Evolutionary conservation across 2,888 invertebrate genomes (phyloP).

Genomic region (Phragmatobia fuliginosa): DNA sequence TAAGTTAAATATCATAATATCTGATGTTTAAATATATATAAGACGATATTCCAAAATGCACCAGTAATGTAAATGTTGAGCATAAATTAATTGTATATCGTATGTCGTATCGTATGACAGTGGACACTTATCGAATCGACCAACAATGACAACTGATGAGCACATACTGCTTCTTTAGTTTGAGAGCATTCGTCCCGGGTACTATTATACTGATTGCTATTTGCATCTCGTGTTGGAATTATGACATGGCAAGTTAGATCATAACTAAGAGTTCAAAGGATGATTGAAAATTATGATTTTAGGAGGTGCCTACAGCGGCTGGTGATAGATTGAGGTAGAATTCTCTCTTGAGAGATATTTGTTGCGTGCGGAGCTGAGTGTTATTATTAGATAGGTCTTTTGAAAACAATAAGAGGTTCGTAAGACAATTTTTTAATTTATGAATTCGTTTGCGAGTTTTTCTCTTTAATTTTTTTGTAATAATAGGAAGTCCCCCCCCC

Average conservation of each 20-base stretch:
- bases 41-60: no score
- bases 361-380: neutral
- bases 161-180: constrained; percentile 34
- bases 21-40: no score
- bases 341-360: neutral
- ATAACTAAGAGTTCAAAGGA: neutral
- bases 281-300: neutral
- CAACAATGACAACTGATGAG: constrained; percentile 52
- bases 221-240: constrained; percentile 4
- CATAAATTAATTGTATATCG: no score
- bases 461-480: no score
- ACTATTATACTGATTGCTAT: constrained; percentile 32
- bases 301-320: neutral
- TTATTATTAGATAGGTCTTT: neutral
- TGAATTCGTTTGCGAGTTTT: no score
- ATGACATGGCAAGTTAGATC: neutral
- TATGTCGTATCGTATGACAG: constrained; percentile 16
- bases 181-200: constrained; percentile 15
- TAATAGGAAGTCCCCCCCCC: no score
- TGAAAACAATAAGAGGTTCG: no score
- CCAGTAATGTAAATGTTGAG: no score
- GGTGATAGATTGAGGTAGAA: neutral
- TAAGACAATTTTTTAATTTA: no score
- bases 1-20: no score
- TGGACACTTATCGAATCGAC: constrained; percentile 17